Percentiles rank a stretch among this genome's conserved stretches.
phyloP scores from a whole-genome alignment of 2,797 vertebrate species.

The Meriones psammophilus region DNA sequence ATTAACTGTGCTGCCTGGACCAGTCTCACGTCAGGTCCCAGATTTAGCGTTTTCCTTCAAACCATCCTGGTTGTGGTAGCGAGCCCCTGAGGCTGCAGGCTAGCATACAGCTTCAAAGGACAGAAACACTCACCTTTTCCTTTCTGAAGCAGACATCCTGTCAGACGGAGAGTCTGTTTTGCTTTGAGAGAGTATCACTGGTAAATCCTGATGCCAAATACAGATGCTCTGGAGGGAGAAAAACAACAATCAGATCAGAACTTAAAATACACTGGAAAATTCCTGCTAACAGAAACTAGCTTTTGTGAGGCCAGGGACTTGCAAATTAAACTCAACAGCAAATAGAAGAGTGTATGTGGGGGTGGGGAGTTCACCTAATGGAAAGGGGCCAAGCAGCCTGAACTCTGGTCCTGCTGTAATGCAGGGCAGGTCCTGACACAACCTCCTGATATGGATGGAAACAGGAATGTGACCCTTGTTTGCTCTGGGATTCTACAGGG shows the following conservation, averaged over 20 bases:
- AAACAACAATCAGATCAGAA: conserved; percentile 1
- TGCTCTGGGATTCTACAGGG: background rate
- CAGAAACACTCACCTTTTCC: background rate
- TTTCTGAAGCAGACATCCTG: conserved; percentile 13
- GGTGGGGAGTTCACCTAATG: fast-evolving
- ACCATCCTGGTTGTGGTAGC: background rate
- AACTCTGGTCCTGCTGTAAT: background rate
- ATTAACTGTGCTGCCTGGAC: background rate
- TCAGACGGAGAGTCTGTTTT: background rate
- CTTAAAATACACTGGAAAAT: conserved; percentile 65
- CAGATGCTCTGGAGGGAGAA: conserved; percentile 9
- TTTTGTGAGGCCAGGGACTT: conserved; percentile 45
- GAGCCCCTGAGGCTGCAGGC: background rate
- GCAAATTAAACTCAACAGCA: background rate
- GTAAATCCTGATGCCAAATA: conserved; percentile 57
- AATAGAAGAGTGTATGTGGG: background rate
- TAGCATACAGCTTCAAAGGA: background rate
- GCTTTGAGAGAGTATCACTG: conserved; percentile 57
- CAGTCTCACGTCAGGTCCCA: conserved; percentile 8
- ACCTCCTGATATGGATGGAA: background rate
- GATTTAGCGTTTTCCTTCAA: background rate
- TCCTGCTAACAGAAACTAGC: conserved; percentile 59
- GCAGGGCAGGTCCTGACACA: background rate
- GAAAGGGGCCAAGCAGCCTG: background rate
- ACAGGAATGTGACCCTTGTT: background rate